Evolutionary conservation across 2,797 vertebrate species (phyloP).

Genomic region (Heteromormyrus szaboi): DNA sequence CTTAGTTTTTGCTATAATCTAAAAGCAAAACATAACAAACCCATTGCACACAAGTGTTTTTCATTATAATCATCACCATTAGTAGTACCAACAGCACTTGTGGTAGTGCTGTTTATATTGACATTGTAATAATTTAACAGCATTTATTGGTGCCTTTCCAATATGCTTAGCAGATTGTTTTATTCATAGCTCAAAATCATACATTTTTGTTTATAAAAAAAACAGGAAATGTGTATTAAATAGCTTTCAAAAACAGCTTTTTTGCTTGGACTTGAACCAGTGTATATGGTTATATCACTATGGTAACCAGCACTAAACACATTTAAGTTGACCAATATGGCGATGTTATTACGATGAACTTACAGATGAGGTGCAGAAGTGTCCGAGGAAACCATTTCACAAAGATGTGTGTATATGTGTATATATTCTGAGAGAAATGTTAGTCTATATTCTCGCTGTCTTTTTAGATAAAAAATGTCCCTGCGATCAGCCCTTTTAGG

Average conservation of each 20-base stretch:
- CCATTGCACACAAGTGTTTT: neutral
- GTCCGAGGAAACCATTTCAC: neutral
- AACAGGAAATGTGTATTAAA: neutral
- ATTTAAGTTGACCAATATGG: neutral
- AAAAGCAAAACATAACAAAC: neutral
- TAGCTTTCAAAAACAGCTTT: neutral
- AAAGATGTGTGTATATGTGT: neutral
- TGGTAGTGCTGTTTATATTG: neutral
- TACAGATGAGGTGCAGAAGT: neutral
- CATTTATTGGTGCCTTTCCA: neutral
- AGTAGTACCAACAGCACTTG: neutral
- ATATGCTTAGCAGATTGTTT: neutral
- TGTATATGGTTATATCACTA: neutral
- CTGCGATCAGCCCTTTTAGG: neutral
- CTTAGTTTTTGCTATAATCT: neutral
- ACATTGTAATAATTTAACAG: slow-evolving; percentile 3
- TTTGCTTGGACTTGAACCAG: neutral
- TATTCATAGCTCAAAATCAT: slow-evolving; percentile 1
- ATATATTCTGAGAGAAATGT: too few species aligned
- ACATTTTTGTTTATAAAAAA: neutral
- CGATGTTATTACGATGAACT: neutral
- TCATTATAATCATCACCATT: neutral
- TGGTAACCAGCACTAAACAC: neutral
- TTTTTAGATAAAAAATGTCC: neutral
- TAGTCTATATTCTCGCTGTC: neutral